Evolutionary conservation across 2,113 vertebrate species (phyloP), one percentile per base, ranked within the genome.

Genomic region (Psammodynastes pulverulentus): DNA sequence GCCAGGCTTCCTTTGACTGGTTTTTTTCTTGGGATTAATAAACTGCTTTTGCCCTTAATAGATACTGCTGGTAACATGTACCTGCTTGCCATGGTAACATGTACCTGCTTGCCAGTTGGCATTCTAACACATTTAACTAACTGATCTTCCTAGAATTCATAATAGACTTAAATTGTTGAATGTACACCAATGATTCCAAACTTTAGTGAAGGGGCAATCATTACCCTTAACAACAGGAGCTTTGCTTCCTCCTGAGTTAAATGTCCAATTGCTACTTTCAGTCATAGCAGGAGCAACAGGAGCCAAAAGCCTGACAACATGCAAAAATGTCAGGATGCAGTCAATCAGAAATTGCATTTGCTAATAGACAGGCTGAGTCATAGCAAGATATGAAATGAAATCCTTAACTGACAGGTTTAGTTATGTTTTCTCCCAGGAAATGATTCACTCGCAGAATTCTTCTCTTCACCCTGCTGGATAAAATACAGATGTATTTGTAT

Each of bases 161-260:
- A 94, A 93, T 95, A 46, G 90, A 84, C 94, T 93, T 96, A 96
- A 96, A 94, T 94, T 93, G 91, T 89, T 90, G 94, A 96, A 92
- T 93, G 90, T 85, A 92, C 93, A 93, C 89, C 94, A 95, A 94
- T 86, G 93, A 94, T 86, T 94, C 90, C 12, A 84, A 94, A 96
- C 97, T 95, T 97, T 95, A 97, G 95, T 0, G 5, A 93, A 95
- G 93, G 95, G 92, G 91, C 94, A 96, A 91, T 97, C 97, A 98
- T 97, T 97, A 96, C 97, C 95, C 95, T 95, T 94, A 95, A 86
- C 88, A 92, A 95, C 93, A 95, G 94, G 97, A 95, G 95, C 96
- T 94, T 92, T 88, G 79, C 95, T 96, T 96, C 96, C 97, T 97
- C 94, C 96, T 67, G 72, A 90, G 95, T 95, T 95, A 94, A 94